Base-by-base conservation (phyloP, 2,888 invertebrate genomes). In the Morpho deidamia region DNA sequence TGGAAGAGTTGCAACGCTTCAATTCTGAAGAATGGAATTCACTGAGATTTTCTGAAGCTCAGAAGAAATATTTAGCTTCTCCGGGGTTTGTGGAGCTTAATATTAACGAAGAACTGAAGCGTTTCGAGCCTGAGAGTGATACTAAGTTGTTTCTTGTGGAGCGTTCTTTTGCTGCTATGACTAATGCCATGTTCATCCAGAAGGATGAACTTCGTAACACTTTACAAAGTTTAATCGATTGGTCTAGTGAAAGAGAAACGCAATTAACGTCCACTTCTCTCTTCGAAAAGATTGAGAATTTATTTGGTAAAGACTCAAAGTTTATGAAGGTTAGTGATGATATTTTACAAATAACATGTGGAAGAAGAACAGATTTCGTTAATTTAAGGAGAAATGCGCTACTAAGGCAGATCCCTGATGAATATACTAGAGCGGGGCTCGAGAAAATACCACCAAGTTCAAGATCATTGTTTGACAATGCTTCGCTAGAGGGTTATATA, bases 141-240 rank as follows among this genome's bases (percentile, higher is more conserved):
- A 7, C 54, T 2, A 41, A 35, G 12, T 58, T 55, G 53, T 45
- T 49, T 39, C 53, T 55, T 48, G 56, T 57, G 45, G 60, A 60
- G 51, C 58, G 58, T 44, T 61, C 56, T 38, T 59, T 58, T 43
- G 60, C 62, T 8, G 58, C 60, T 1, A 48, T 60, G 40, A 56
- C 61, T 0, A 59, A 60, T 46, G 62, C 58, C 0, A 38, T 62
- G 40, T 45, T 64, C n/a, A 54, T 55, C 40, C 58, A 60, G 40
- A 62, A 62, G 35, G 56, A 60, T 32, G 23, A n/a, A 9, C 43
- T 55, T 5, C 56, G 60, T 46, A 8, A 10, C 7, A 39, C 53
- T 12, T 53, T 61, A 23, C 55, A 50, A 32, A 47, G 3, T 8
- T 7, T 58, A 8, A 44, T 59, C 8, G 49, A 52, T 38, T 59